These are phyloP conservation scores for Hirtodrosophila alboralis DNA, from an alignment of 2,888 invertebrate species.

Conservation along the genomic window DNA sequence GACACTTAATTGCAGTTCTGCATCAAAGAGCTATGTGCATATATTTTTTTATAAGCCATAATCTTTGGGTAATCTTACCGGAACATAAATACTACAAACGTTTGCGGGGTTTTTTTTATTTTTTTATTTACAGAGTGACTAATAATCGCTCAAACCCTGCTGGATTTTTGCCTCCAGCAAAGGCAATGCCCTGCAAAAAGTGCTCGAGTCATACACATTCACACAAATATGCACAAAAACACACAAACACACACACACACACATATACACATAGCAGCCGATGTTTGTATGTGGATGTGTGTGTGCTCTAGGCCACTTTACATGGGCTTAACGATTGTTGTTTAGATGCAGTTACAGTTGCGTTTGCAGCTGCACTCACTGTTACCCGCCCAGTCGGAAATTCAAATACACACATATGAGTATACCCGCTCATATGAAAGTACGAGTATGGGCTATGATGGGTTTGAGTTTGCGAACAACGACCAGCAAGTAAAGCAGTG, in stretches of 20 bases:
- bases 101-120: too few relatives aligned
- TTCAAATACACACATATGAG: slow-evolving; percentile 42
- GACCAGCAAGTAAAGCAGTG: too few relatives aligned
- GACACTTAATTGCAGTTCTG: too few relatives aligned
- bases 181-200: slow-evolving; percentile 59
- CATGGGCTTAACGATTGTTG: slow-evolving; percentile 71
- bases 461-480: slow-evolving; percentile 7
- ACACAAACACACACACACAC: slow-evolving; percentile 10
- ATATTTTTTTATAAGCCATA: too few relatives aligned
- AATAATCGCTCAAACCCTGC: background rate
- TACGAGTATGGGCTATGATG: background rate
- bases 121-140: slow-evolving; percentile 24
- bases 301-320: slow-evolving; percentile 64
- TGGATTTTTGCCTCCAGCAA: background rate
- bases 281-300: slow-evolving; percentile 25
- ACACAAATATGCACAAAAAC: slow-evolving; percentile 8
- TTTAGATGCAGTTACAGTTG: slow-evolving; percentile 71
- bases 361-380: slow-evolving; percentile 49
- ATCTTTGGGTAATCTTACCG: too few relatives aligned
- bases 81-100: too few relatives aligned
- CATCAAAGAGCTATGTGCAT: too few relatives aligned
- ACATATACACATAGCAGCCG: slow-evolving; percentile 6
- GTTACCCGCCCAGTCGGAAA: slow-evolving; percentile 15
- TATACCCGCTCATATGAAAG: background rate
- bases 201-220: slow-evolving; percentile 26